phyloP scores from a whole-genome alignment of 2,113 vertebrate genomes.

The Apaloderma vittatum region DNA sequence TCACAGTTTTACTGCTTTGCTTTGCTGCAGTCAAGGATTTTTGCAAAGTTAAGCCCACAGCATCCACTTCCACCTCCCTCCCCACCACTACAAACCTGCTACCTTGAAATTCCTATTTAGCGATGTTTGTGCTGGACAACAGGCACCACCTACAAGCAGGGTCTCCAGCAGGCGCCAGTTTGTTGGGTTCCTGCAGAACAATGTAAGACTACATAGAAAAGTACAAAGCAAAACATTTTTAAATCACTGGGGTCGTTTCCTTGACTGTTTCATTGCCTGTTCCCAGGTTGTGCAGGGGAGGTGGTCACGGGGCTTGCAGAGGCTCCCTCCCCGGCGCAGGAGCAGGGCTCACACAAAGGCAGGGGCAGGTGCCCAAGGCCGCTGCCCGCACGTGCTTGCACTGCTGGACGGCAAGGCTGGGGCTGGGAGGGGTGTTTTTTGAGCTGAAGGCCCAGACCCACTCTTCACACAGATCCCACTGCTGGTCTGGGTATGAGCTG shows the following conservation, averaged over 20 bases:
- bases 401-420: not conserved
- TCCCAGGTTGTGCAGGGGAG: not conserved
- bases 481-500: too few species aligned
- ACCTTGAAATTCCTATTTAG: not conserved
- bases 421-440: not conserved
- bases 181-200: not conserved
- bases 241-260: not conserved
- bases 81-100: not conserved
- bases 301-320: accelerated
- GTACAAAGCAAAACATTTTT: not conserved
- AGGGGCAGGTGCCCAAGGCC: not conserved
- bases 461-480: not conserved
- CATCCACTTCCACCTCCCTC: not conserved
- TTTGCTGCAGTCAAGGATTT: not conserved
- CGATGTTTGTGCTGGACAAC: not conserved
- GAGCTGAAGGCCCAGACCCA: too few species aligned
- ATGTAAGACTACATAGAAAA: not conserved
- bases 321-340: too few species aligned
- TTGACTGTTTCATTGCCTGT: not conserved
- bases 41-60: not conserved
- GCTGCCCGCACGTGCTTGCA: accelerated
- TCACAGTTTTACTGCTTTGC: slow-evolving; percentile 19
- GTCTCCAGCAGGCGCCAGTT: not conserved
- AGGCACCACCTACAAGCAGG: not conserved
- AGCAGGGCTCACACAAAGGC: not conserved